A percentile compares a stretch with the other conserved stretches of the same genome.
Evolutionary conservation across 2,888 invertebrate genomes (phyloP).

Genomic region (Amblyteles armatorius): DNA sequence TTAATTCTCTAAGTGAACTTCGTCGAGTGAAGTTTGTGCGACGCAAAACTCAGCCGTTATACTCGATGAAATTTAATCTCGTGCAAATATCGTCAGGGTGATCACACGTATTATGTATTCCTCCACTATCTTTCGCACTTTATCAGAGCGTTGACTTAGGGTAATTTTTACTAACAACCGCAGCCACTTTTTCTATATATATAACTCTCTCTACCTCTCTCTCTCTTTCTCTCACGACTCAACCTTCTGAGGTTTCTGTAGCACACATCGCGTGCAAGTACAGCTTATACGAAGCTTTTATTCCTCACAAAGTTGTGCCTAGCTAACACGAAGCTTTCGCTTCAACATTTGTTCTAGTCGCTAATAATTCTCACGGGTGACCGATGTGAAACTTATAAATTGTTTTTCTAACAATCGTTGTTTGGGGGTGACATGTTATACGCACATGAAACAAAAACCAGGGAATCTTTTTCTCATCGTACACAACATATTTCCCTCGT

Average conservation of each 20-base stretch:
- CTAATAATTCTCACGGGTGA: conserved; percentile 52
- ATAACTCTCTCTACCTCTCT: not conserved
- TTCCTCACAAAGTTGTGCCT: not conserved
- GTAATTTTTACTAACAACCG: not conserved
- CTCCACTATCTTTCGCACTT: conserved; percentile 78
- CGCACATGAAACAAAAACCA: conserved; percentile 45
- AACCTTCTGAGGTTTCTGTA: conserved; percentile 3
- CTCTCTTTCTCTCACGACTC: not conserved
- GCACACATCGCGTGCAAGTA: conserved; percentile 34
- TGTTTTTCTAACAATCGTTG: conserved; percentile 84
- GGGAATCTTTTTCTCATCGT: conserved; percentile 57
- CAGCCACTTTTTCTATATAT: not conserved
- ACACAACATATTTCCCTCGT: conserved; percentile 56
- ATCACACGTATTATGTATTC: conserved; percentile 66
- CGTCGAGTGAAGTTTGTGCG: too few relatives aligned
- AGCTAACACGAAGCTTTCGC: conserved; percentile 18
- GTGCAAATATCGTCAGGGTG: too few relatives aligned
- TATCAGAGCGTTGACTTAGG: conserved; percentile 74
- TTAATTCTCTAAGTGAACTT: too few relatives aligned
- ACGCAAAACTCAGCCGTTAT: too few relatives aligned
- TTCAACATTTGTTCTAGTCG: conserved; percentile 28
- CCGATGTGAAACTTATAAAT: conserved; percentile 76
- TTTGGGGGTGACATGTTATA: conserved; percentile 25
- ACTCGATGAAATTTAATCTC: too few relatives aligned
- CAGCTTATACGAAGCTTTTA: conserved; percentile 6